Base-by-base conservation (phyloP, 30 jellyfish, hydroid and myxozoan species). In the Pelagia noctiluca region DNA sequence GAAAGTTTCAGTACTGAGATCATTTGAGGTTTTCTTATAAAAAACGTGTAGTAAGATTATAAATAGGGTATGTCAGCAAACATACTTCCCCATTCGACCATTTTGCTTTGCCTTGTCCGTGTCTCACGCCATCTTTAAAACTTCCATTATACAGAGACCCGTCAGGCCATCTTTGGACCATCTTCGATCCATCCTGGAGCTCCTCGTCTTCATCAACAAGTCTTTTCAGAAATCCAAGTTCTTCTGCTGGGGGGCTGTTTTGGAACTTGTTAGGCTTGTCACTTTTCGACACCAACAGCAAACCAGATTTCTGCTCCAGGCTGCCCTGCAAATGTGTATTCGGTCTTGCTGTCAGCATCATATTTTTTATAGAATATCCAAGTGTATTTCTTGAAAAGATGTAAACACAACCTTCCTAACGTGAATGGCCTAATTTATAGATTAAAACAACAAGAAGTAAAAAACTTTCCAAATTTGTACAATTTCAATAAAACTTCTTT, bases 51-150 rank as follows among this genome's bases (percentile, higher is more conserved):
- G 8, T 60, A 22, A 26, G 21, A n/a, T 10, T 22, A 60, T n/a
- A 13, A 11, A 48, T 48, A 48, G 62, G 13, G 13, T 11, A n/a
- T 60, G 10, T 60, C 72, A 4, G 29, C 22, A 28, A 30, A 19
- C 90, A 0, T 67, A 92, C 98, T 88, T 92, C 96, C 12, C 96
- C 96, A 85, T 92, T 86, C 31, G 85, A 72, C 98, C 98, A 92
- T 31, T 35, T 75, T 16, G 80, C 77, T 80, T 81, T 71, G 16
- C 98, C 98, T 13, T 80, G 21, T 1, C 98, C 98, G 57, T 92
- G 94, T 62, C 96, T 64, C 48, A 61, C 60, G 34, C 88, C 98
- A 65, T 83, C 54, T 54, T 81, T 47, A 68, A 78, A 92, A 13
- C 19, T 16, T 0, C 98, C 98, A 24, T 22, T 50, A 70, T 85